Evolutionary conservation across 37 sponge, comb jelly and placozoan genomes (phyloP).

Genomic region (Lycopodina hypogea): DNA sequence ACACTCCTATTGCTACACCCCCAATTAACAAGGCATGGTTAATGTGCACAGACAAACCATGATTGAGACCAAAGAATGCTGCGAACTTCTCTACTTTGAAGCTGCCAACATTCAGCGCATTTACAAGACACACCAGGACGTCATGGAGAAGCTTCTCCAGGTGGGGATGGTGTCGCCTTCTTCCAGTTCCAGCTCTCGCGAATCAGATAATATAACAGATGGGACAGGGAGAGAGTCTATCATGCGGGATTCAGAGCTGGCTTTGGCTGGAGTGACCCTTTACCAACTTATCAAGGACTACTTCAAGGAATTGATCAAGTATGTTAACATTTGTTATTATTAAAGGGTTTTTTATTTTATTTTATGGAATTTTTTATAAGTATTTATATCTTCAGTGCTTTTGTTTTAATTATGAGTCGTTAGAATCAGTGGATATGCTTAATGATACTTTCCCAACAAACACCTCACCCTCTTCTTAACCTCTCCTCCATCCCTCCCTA

Average conservation of each 20-base stretch:
- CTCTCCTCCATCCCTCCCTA: neutral
- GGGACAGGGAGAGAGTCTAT: slow-evolving; percentile 9
- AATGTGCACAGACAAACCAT: slow-evolving; percentile 32
- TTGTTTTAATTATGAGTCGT: no score
- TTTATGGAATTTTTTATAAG: neutral
- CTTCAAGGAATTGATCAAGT: slow-evolving; percentile 46
- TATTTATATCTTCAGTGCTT: no score
- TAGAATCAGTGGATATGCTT: no score
- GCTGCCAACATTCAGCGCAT: slow-evolving; percentile 50
- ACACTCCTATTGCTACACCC: no score
- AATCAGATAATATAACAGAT: neutral
- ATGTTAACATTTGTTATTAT: neutral
- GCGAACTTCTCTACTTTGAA: slow-evolving; percentile 59
- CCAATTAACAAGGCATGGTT: no score
- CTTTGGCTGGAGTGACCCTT: slow-evolving; percentile 47
- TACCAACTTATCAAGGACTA: slow-evolving; percentile 57
- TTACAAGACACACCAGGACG: slow-evolving; percentile 43
- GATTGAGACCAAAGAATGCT: slow-evolving; percentile 42
- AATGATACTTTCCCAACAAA: no score
- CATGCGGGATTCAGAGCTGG: slow-evolving; percentile 38
- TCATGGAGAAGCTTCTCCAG: slow-evolving; percentile 26
- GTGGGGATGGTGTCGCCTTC: neutral
- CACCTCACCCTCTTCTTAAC: neutral
- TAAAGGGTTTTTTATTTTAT: neutral
- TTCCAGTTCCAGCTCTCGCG: neutral